Conservation (phyloP, 2,888 invertebrate genomes). For the Neoscelio sp. region DNA sequence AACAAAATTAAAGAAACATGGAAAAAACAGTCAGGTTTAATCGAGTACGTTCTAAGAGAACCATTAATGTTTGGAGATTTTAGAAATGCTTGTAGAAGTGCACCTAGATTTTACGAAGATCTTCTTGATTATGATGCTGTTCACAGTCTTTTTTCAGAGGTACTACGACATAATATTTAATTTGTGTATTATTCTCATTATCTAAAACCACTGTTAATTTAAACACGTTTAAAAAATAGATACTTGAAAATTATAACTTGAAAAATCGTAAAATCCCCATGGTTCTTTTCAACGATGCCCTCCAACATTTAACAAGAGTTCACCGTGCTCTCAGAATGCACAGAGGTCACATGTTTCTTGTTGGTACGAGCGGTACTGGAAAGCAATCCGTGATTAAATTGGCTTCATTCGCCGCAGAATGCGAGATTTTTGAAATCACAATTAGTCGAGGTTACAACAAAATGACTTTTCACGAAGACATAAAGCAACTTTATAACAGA, state of each 20-base stretch:
- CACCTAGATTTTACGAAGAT: slow-evolving; percentile 93
- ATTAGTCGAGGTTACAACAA: slow-evolving; percentile 95
- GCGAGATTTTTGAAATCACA: slow-evolving; percentile 92
- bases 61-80: slow-evolving; percentile 96
- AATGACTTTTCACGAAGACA: slow-evolving; percentile 92
- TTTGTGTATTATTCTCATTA: not conserved
- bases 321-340: slow-evolving; percentile 94
- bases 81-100: slow-evolving; percentile 92
- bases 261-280: slow-evolving; percentile 87
- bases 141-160: slow-evolving; percentile 94
- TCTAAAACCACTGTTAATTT: no score
- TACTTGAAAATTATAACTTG: slow-evolving; percentile 94
- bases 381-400: slow-evolving; percentile 92
- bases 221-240: no score
- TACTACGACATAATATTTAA: slow-evolving; percentile 75
- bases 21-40: slow-evolving; percentile 82
- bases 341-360: slow-evolving; percentile 92
- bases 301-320: slow-evolving; percentile 95
- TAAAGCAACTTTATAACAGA: slow-evolving; percentile 91
- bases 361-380: slow-evolving; percentile 96
- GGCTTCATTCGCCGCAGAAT: slow-evolving; percentile 93
- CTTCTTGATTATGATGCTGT: slow-evolving; percentile 95
- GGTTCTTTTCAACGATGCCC: slow-evolving; percentile 95
- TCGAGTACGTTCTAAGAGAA: slow-evolving; percentile 90
- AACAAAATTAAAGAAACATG: slow-evolving; percentile 86